Percentiles rank a stretch among this genome's conserved stretches.
Conservation (phyloP, 2,888 invertebrate species). For the Aphodius sticticus region DNA sequence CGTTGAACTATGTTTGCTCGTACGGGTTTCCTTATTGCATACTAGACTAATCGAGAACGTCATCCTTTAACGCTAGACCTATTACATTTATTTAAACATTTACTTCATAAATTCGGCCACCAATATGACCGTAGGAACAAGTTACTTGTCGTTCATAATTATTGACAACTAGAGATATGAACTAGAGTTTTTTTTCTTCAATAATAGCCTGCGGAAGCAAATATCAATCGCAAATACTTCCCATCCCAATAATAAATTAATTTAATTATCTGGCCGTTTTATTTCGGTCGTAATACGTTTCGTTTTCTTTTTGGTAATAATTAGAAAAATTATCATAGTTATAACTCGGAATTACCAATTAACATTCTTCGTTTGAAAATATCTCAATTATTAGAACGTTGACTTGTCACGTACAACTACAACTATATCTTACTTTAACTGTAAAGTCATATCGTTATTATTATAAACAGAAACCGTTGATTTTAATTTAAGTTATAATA, state of each 20-base stretch:
- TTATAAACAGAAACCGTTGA: not conserved
- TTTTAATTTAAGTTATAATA: not conserved
- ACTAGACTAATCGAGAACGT: conserved; percentile 21
- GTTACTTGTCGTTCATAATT: conserved; percentile 16
- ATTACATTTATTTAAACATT: conserved; percentile 24
- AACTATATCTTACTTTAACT: not conserved
- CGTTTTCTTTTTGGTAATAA: too few species aligned
- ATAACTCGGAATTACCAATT: too few species aligned
- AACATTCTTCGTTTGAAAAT: too few species aligned
- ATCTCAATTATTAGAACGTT: not conserved
- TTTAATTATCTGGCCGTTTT: not conserved
- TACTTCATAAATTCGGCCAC: conserved; percentile 16
- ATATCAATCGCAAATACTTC: not conserved
- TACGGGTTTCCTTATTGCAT: conserved; percentile 9
- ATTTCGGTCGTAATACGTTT: not conserved
- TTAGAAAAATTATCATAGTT: too few species aligned
- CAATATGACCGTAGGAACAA: conserved; percentile 23
- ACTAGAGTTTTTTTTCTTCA: conserved; percentile 9
- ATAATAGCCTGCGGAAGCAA: conserved; percentile 4
- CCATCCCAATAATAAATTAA: not conserved
- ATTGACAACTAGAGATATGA: conserved; percentile 25
- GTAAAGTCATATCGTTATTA: not conserved
- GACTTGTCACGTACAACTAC: not conserved
- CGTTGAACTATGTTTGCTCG: conserved; percentile 12
- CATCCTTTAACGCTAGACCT: conserved; percentile 10